Evolutionary conservation across 1,140 invertebrate genomes (phyloP).

Genomic region (Aporrectodea caliginosa): DNA sequence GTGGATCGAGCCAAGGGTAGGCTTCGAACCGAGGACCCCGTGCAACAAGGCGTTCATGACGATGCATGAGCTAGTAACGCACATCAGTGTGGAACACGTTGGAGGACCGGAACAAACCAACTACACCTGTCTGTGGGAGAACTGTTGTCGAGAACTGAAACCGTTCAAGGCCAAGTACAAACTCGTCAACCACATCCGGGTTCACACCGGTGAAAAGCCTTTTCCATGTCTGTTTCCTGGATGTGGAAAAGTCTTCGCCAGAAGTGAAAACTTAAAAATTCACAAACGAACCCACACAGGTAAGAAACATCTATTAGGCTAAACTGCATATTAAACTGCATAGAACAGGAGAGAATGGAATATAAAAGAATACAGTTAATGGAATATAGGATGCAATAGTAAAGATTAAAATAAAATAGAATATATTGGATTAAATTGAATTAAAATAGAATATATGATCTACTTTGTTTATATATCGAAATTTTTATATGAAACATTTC

Average conservation of each 20-base stretch:
- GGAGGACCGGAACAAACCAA: slow-evolving; percentile 75
- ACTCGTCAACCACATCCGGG: slow-evolving; percentile 96
- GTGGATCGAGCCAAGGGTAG: slow-evolving; percentile 61
- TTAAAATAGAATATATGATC: no score
- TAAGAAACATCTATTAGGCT: no score
- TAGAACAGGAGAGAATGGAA: no score
- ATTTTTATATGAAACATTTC: no score
- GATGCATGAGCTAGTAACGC: slow-evolving; percentile 94
- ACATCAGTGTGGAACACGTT: slow-evolving; percentile 95
- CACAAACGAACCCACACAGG: slow-evolving; percentile 86
- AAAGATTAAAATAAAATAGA: no score
- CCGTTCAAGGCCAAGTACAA: slow-evolving; percentile 99
- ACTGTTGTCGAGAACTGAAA: slow-evolving; percentile 80
- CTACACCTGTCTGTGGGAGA: slow-evolving; percentile 78
- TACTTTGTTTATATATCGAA: no score
- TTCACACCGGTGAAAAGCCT: slow-evolving; percentile 97
- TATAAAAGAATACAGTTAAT: no score
- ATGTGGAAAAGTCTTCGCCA: slow-evolving; percentile 95
- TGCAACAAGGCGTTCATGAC: slow-evolving; percentile 89
- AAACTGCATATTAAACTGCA: no score
- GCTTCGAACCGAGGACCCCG: slow-evolving; percentile 60
- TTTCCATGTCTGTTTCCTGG: slow-evolving; percentile 93
- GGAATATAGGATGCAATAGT: no score
- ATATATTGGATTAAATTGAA: no score
- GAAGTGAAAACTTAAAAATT: slow-evolving; percentile 97